phyloP scores from a whole-genome alignment of 2,888 invertebrate genomes.

The Trichogramma evanescens region DNA sequence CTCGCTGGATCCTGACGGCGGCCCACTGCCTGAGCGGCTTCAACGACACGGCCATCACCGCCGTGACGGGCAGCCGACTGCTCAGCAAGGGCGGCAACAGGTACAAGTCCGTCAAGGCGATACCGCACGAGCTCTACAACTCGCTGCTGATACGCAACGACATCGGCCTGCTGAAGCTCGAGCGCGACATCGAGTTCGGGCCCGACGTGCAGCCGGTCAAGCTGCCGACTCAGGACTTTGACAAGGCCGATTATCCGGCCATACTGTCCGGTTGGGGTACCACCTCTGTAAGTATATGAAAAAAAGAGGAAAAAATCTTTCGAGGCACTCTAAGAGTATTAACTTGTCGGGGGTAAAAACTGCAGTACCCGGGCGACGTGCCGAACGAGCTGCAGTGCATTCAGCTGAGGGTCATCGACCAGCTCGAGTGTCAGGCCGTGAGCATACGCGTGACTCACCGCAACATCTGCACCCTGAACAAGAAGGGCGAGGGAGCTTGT shows the following conservation, averaged over 20 bases:
- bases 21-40: conserved; percentile 53
- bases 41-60: conserved; percentile 34
- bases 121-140: conserved; percentile 35
- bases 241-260: conserved; percentile 38
- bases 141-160: conserved; percentile 38
- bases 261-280: conserved; percentile 44
- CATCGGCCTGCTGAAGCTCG: conserved; percentile 38
- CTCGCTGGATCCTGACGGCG: conserved; percentile 53
- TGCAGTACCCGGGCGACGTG: conserved; percentile 52
- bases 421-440: conserved; percentile 44
- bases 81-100: conserved; percentile 37
- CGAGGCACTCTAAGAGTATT: neutral
- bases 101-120: conserved; percentile 31
- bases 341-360: neutral
- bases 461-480: conserved; percentile 57
- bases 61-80: conserved; percentile 37
- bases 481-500: conserved; percentile 57
- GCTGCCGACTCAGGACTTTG: conserved; percentile 35
- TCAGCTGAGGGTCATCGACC: conserved; percentile 49
- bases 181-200: conserved; percentile 34
- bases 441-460: conserved; percentile 49
- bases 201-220: conserved; percentile 35
- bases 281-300: conserved; percentile 30
- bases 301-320: neutral
- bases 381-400: conserved; percentile 55